Evolutionary conservation across 2,888 invertebrate genomes (phyloP), one percentile per base, ranked within the genome.

Genomic region (Argyresthia albistria): DNA sequence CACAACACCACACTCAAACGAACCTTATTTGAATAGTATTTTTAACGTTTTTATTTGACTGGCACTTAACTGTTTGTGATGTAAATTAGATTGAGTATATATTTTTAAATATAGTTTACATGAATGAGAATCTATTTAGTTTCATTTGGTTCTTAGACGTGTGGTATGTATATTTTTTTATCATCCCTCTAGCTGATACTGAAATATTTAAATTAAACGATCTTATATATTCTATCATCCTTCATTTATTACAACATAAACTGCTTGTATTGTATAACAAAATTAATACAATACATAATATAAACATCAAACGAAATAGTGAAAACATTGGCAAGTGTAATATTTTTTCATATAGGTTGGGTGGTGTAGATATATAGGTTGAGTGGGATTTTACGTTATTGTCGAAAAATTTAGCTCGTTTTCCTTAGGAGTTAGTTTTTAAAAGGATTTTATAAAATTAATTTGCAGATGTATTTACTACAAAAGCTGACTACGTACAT

Each of bases 381-480:
- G 54, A 69, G 75, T 78, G 76, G 76, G 77, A 67, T 64, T 60
- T 59, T 60, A 64, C 58, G 63, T 73, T 76, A 75, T 70, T 74
- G 73, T 75, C 73, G 59, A 61, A 58, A 65, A 67, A 62, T 62
- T 63, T 60, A 57, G 45, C 54, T 56, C 46, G 43, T 51, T 50
- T 50, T 16, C 15, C 15, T 49, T 47, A 47, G 35, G 25, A 46
- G 35, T 25, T 48, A 10, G 37, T 15, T 16, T 15, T 16, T 15
- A 45, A 12, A 14, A 48, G 37, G 36, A 46, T 36, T 39, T 15
- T 12, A 48, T 39, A 48, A 52, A 15, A 10, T 43, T 37, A 46
- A n/a, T n/a, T n/a, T 42, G 53, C 53, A 53, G 59, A 57, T 57
- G 57, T 61, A 61, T 54, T 59, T 58, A 60, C 68, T 69, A 67